A percentile compares a stretch with the other conserved stretches of the same genome.
Conservation (phyloP, 2,797 vertebrate species). For the Bovichtus diacanthus region DNA sequence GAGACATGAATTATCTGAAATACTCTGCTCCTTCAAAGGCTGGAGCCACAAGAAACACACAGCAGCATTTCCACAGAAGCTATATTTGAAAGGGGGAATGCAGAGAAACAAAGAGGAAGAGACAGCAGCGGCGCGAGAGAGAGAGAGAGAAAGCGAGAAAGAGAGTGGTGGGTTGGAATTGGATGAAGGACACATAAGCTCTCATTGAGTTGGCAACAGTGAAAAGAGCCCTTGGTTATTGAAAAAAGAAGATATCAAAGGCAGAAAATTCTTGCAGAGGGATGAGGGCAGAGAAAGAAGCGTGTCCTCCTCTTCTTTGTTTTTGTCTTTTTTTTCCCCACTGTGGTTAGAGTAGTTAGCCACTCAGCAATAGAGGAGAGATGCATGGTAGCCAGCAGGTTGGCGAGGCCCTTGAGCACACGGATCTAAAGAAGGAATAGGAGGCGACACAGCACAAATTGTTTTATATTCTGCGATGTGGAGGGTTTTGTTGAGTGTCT, state of each 20-base stretch:
- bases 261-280: constrained; percentile 75
- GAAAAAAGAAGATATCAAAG: constrained; percentile 81
- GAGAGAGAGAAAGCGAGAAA: constrained; percentile 44
- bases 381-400: constrained; percentile 72
- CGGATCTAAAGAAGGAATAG: constrained; percentile 68
- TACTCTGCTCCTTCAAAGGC: constrained; percentile 64
- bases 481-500: constrained; percentile 59
- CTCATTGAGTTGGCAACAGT: constrained; percentile 77
- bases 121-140: constrained; percentile 49
- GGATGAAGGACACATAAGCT: constrained; percentile 78
- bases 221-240: constrained; percentile 80
- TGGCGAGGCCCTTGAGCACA: constrained; percentile 65
- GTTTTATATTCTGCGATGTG: constrained; percentile 60
- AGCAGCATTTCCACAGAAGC: constrained; percentile 64
- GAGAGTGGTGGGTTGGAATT: constrained; percentile 73
- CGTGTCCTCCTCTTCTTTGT: constrained; percentile 70
- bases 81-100: constrained; percentile 71
- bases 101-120: constrained; percentile 64
- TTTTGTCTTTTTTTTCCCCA: constrained; percentile 28
- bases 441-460: constrained; percentile 73
- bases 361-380: constrained; percentile 65
- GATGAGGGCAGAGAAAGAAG: constrained; percentile 73
- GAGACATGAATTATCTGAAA: constrained; percentile 61
- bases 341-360: constrained; percentile 68
- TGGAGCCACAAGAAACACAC: constrained; percentile 70